phyloP scores from a whole-genome alignment of 2,888 invertebrate species.

The Osedax fenrisi region DNA sequence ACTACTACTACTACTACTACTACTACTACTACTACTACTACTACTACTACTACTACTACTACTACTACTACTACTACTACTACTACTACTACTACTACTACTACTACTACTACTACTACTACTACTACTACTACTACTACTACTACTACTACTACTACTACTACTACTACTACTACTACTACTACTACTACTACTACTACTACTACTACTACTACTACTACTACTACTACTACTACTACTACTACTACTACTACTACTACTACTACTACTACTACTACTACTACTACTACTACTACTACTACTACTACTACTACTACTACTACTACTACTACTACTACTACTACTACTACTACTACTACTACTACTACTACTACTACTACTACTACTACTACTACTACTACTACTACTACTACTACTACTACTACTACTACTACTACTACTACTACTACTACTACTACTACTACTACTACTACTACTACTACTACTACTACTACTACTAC shows the following conservation, averaged over 20 bases:
- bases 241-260: conserved; percentile 27
- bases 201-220: conserved; percentile 12
- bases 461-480: neutral
- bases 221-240: conserved; percentile 27
- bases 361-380: conserved; percentile 27
- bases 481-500: neutral
- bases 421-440: neutral
- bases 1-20: neutral
- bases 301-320: conserved; percentile 27
- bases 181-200: neutral
- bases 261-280: conserved; percentile 27
- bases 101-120: neutral
- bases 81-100: neutral
- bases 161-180: neutral
- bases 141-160: neutral
- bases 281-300: conserved; percentile 26
- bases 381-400: conserved; percentile 27
- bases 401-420: neutral
- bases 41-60: neutral
- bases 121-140: neutral
- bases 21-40: neutral
- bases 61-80: neutral
- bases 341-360: conserved; percentile 27
- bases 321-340: conserved; percentile 27
- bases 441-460: neutral